These are phyloP conservation scores for Pocillopora damicornis DNA, from an alignment of 64 coral and sea anemone genomes.

Conservation along the genomic window DNA sequence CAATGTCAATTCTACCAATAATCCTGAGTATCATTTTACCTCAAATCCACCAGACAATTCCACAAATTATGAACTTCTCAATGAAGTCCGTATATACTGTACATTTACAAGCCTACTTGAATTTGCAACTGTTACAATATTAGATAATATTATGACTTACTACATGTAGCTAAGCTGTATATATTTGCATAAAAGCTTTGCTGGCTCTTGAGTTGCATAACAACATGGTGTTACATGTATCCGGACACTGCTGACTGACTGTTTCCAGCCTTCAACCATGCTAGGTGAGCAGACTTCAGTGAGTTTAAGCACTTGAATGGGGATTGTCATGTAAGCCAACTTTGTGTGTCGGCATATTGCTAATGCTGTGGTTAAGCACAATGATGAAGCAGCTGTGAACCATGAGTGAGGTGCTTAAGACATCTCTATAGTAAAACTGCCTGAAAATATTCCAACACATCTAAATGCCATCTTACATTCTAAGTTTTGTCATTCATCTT, in stretches of 20 bases:
- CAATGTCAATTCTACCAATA: no score
- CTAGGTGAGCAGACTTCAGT: not conserved
- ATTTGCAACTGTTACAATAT: not conserved
- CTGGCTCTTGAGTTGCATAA: not conserved
- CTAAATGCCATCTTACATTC: not conserved
- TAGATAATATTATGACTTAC: not conserved
- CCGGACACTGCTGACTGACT: not conserved
- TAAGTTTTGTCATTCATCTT: constrained; percentile 46
- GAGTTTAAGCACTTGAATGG: not conserved
- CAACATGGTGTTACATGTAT: not conserved
- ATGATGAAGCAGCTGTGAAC: not conserved
- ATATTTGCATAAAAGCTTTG: not conserved
- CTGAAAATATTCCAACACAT: constrained; percentile 15
- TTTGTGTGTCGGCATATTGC: not conserved
- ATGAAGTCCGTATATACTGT: not conserved
- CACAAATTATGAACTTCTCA: not conserved
- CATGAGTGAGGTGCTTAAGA: not conserved
- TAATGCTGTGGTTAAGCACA: not conserved
- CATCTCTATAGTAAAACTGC: not conserved
- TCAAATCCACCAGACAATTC: not conserved
- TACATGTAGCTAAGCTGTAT: not conserved
- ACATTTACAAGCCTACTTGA: not conserved
- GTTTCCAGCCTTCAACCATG: not conserved
- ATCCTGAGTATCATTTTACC: no score
- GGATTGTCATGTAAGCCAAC: not conserved